Conservation (phyloP, 2,113 vertebrate species). For the Mobula hypostoma region DNA sequence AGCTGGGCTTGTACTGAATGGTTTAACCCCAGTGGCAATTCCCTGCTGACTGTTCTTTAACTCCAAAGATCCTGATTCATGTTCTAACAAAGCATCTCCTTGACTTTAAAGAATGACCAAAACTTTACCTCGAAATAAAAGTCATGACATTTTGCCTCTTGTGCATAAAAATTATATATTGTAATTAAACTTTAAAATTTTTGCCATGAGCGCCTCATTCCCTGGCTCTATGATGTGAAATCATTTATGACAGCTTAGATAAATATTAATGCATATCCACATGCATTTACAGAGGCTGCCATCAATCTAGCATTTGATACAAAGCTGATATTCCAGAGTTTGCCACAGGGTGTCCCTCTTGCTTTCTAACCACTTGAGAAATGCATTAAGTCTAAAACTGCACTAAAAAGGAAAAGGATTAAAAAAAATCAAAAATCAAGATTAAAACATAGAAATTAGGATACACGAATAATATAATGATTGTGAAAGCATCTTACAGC, state of each 20-base stretch:
- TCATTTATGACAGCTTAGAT: constrained; percentile 97
- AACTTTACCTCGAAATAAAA: constrained; percentile 86
- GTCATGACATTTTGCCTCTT: constrained; percentile 86
- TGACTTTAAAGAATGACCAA: constrained; percentile 70
- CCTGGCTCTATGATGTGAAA: constrained; percentile 86
- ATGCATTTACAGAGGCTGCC: constrained; percentile 84
- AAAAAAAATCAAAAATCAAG: constrained; percentile 15
- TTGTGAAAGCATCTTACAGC: not conserved
- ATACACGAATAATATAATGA: not conserved
- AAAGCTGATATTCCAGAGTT: constrained; percentile 72
- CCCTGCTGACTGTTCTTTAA: constrained; percentile 40
- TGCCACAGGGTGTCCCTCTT: constrained; percentile 89
- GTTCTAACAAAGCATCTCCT: constrained; percentile 50
- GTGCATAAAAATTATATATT: constrained; percentile 96
- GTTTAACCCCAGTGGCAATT: constrained; percentile 46
- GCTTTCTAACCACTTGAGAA: constrained; percentile 69
- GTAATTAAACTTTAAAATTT: constrained; percentile 97
- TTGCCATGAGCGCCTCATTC: constrained; percentile 87
- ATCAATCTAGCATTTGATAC: constrained; percentile 77
- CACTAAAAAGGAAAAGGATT: not conserved
- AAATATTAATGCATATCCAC: constrained; percentile 97
- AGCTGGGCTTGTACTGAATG: constrained; percentile 34
- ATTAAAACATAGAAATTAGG: constrained; percentile 6
- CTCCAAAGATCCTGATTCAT: constrained; percentile 40
- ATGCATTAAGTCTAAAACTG: not conserved